Conservation (phyloP, 2,113 vertebrate species). For the Otolemur garnettii region DNA sequence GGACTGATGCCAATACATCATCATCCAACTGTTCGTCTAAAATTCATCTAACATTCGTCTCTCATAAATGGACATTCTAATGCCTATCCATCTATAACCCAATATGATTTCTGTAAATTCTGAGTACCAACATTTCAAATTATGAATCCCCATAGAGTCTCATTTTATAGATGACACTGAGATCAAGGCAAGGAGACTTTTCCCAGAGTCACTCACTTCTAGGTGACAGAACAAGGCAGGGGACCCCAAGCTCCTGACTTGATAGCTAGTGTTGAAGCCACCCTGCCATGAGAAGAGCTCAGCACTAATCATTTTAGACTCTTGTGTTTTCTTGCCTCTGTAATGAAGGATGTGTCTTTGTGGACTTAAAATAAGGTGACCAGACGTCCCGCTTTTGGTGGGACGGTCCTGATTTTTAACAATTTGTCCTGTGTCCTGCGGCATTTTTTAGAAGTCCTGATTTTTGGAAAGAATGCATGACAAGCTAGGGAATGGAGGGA, state of each 20-base stretch:
- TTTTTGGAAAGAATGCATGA: too few relatives aligned
- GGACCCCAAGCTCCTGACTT: neutral
- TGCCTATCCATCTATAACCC: neutral
- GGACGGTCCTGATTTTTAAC: too few relatives aligned
- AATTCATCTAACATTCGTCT: neutral
- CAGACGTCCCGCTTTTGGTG: too few relatives aligned
- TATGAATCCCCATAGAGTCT: neutral
- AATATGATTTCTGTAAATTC: slow-evolving; percentile 17
- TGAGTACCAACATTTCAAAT: slow-evolving; percentile 15
- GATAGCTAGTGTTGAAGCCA: neutral
- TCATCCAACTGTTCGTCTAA: neutral
- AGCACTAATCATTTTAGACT: neutral
- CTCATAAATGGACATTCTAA: neutral
- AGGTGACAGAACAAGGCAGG: neutral
- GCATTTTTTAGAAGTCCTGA: too few relatives aligned
- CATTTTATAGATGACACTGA: neutral
- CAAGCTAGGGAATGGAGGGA: too few relatives aligned
- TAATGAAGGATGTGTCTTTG: neutral
- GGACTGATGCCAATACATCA: neutral
- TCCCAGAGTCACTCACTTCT: neutral
- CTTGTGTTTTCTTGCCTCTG: neutral
- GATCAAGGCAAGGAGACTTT: neutral
- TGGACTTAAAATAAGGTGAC: neutral
- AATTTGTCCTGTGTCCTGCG: too few relatives aligned
- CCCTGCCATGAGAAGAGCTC: neutral